Base-by-base conservation (phyloP, 92 coral and sea anemone genomes). In the Epizoanthus stellaris region DNA sequence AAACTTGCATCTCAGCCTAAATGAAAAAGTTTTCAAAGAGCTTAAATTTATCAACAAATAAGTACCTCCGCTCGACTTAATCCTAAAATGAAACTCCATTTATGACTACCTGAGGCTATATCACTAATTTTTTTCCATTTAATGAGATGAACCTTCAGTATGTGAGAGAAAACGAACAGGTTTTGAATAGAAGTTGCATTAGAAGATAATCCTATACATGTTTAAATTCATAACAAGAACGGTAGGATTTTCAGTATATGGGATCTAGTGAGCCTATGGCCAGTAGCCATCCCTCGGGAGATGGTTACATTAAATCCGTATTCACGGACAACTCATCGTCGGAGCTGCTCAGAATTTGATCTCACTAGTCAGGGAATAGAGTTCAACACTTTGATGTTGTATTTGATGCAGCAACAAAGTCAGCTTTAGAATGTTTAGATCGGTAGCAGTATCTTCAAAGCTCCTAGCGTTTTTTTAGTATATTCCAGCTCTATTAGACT, bases 31-130 rank as follows among this genome's bases (percentile, higher is more conserved):
- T 79, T 79, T 62, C 71, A 79, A 63, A 79, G 71, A 43, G 47
- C 30, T 10, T 23, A 62, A 62, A 20, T 63, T 63, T 79, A 63
- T 79, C 43, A 63, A 79, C 70, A 79, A 79, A 62, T 79, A 49
- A 0, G 56, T 1, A 61, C 59, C 71, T 79, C 83, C 83, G 70
- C 60, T 79, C 72, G 83, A 63, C 71, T 79, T 79, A 61, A 79
- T 79, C 60, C 65, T 16, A 79, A 77, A 61, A 64, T 59, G 65
- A 79, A 79, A 79, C 67, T 79, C 83, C 71, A 79, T 79, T 79
- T 79, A 67, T 4, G 43, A 56, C 64, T 63, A 79, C 83, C 83
- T 21, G 83, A 79, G 83, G 83, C 83, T 61, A 79, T 21, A 79
- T 42, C 12, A 38, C 19, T 63, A 42, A 38, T 14, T 16, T 9